phyloP scores from a whole-genome alignment of 2,797 vertebrate species.

The Gallirallus australis region DNA sequence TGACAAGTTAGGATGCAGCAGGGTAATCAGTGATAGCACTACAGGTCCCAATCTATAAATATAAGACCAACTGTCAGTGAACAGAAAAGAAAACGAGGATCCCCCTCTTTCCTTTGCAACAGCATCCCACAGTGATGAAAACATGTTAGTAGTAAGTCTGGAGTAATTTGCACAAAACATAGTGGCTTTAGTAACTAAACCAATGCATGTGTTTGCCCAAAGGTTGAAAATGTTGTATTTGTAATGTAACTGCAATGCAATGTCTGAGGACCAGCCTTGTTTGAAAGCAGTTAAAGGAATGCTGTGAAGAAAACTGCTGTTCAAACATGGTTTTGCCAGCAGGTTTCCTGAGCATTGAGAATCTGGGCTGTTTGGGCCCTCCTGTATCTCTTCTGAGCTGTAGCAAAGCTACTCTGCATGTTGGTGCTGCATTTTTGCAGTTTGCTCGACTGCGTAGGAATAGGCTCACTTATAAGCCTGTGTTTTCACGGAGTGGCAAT shows the following conservation, averaged over 20 bases:
- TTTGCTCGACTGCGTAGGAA: neutral
- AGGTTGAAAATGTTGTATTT: neutral
- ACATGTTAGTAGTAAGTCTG: neutral
- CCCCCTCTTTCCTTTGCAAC: neutral
- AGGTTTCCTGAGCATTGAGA: neutral
- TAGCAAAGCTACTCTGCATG: neutral
- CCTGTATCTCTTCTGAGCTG: neutral
- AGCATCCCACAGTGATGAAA: neutral
- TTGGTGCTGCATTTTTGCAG: neutral
- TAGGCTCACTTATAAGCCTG: neutral
- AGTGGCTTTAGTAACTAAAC: neutral
- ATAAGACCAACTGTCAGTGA: neutral
- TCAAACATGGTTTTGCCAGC: neutral
- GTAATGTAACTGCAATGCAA: neutral
- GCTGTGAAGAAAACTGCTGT: neutral
- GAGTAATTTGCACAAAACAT: neutral
- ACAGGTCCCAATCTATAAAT: neutral
- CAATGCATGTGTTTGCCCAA: neutral
- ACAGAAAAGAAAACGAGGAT: neutral
- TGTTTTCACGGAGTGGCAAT: constrained; percentile 14
- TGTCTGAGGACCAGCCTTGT: neutral
- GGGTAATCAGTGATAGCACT: neutral
- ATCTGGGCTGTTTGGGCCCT: neutral
- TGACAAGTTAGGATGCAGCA: neutral
- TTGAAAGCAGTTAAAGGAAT: neutral